Evolutionary conservation across 2,888 invertebrate genomes (phyloP).

Genomic region (Xanthia togata): DNA sequence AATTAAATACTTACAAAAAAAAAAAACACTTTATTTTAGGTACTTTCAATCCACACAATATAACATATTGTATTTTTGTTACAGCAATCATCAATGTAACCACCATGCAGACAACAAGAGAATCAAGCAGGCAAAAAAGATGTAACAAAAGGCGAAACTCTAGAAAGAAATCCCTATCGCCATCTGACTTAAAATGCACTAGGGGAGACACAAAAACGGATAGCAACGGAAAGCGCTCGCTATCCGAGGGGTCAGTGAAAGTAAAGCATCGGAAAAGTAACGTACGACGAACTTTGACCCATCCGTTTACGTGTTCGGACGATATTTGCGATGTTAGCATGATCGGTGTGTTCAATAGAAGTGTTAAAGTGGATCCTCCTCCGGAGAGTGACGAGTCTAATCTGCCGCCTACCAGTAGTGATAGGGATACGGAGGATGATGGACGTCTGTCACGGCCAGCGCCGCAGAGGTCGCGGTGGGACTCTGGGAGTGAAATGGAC

Average conservation of each 20-base stretch:
- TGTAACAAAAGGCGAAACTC: slow-evolving; percentile 88
- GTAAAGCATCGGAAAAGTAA: slow-evolving; percentile 88
- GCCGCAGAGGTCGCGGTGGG: slow-evolving; percentile 83
- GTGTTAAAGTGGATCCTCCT: slow-evolving; percentile 79
- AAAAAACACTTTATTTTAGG: not conserved
- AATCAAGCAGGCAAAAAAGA: slow-evolving; percentile 86
- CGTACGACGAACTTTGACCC: slow-evolving; percentile 87
- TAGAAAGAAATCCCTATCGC: slow-evolving; percentile 88
- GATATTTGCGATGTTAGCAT: slow-evolving; percentile 82
- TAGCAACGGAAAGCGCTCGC: slow-evolving; percentile 82
- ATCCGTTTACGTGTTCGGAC: slow-evolving; percentile 84
- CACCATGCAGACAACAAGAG: slow-evolving; percentile 87
- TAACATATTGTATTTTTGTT: slow-evolving; percentile 67
- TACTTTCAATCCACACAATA: slow-evolving; percentile 3
- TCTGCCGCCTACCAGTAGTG: slow-evolving; percentile 87
- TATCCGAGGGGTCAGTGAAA: slow-evolving; percentile 88
- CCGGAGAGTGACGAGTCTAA: slow-evolving; percentile 88
- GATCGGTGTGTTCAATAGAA: slow-evolving; percentile 79
- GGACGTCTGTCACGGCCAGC: slow-evolving; percentile 78
- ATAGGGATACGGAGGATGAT: slow-evolving; percentile 89
- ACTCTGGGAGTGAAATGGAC: slow-evolving; percentile 90
- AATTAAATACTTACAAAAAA: not conserved
- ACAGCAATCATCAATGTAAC: slow-evolving; percentile 83
- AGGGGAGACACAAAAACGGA: slow-evolving; percentile 82
- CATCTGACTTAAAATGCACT: slow-evolving; percentile 85